These are phyloP conservation scores for Crambe crambe DNA, from an alignment of 37 sponge, comb jelly and placozoan genomes.

Conservation along the genomic window DNA sequence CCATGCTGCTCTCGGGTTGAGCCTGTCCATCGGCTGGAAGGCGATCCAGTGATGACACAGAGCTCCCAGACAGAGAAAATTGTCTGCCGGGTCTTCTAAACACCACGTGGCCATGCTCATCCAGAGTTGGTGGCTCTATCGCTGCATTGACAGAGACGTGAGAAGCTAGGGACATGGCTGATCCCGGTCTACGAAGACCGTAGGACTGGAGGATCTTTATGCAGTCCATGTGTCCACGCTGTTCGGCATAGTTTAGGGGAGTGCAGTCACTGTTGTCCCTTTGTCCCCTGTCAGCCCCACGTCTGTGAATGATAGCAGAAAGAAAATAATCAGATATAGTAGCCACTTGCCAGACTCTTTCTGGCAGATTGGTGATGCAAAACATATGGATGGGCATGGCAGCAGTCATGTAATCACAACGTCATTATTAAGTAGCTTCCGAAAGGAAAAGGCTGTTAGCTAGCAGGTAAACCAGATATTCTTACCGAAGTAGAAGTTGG, in stretches of 20 bases:
- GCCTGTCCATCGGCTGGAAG: slow-evolving; percentile 76
- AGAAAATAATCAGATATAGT: background rate
- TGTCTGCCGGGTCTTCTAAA: slow-evolving; percentile 26
- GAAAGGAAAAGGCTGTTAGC: too few relatives aligned
- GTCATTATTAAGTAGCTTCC: too few relatives aligned
- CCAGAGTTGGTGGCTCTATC: slow-evolving; percentile 24
- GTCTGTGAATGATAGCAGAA: slow-evolving; percentile 34
- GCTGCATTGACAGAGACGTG: slow-evolving; percentile 15
- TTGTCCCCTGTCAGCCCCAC: slow-evolving; percentile 58
- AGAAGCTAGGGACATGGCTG: slow-evolving; percentile 48
- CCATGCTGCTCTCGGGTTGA: slow-evolving; percentile 14
- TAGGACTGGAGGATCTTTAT: slow-evolving; percentile 55
- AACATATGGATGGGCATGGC: too few relatives aligned
- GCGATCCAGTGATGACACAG: slow-evolving; percentile 14
- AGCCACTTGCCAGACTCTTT: background rate
- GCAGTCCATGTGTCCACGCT: slow-evolving; percentile 63
- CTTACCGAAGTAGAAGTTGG: slow-evolving; percentile 80
- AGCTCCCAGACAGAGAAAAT: slow-evolving; percentile 31
- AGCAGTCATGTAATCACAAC: too few relatives aligned
- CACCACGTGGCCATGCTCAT: slow-evolving; percentile 74
- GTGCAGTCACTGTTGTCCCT: slow-evolving; percentile 60
- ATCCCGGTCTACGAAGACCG: slow-evolving; percentile 32
- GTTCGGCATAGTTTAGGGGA: slow-evolving; percentile 79
- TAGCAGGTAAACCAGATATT: too few relatives aligned
- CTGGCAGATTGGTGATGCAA: too few relatives aligned